A percentile compares a stretch with the other conserved stretches of the same genome.
Conservation (phyloP, 2,888 invertebrate genomes). For the Drosophila subsilvestris region DNA sequence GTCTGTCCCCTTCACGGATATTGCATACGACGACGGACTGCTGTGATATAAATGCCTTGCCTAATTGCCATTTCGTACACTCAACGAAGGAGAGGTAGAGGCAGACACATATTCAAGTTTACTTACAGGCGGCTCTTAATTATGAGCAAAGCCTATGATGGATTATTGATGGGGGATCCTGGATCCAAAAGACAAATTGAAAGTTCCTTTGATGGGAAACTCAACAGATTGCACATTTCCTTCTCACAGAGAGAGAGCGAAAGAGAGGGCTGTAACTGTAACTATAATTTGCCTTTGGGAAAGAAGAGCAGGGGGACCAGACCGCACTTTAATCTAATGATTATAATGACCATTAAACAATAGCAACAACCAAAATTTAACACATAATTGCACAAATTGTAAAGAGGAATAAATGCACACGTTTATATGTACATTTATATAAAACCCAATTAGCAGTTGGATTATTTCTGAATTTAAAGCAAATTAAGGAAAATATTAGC, state of each 20-base stretch:
- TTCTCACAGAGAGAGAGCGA: too few species aligned
- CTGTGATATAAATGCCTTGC: conserved; percentile 51
- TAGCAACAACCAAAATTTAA: conserved; percentile 2
- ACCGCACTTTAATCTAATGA: neutral
- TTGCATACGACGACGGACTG: conserved; percentile 52
- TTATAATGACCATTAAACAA: neutral
- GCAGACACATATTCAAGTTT: conserved; percentile 12
- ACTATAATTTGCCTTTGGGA: neutral
- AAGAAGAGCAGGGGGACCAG: neutral
- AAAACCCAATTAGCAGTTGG: neutral
- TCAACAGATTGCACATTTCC: neutral
- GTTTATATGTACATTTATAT: conserved; percentile 2
- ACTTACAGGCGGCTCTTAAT: conserved; percentile 8
- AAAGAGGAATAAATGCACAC: neutral
- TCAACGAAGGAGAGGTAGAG: neutral
- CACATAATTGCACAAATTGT: conserved; percentile 17
- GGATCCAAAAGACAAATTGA: neutral
- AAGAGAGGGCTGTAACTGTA: neutral
- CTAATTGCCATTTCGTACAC: conserved; percentile 54
- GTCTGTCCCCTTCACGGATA: conserved; percentile 54
- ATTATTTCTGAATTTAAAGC: conserved; percentile 2
- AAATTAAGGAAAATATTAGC: conserved; percentile 16
- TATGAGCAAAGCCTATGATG: conserved; percentile 1
- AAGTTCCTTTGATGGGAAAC: neutral
- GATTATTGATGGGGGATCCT: neutral